A percentile compares a stretch with the other conserved stretches of the same genome.
Conservation (phyloP, 2,113 vertebrate species). For the Hemicordylus capensis region DNA sequence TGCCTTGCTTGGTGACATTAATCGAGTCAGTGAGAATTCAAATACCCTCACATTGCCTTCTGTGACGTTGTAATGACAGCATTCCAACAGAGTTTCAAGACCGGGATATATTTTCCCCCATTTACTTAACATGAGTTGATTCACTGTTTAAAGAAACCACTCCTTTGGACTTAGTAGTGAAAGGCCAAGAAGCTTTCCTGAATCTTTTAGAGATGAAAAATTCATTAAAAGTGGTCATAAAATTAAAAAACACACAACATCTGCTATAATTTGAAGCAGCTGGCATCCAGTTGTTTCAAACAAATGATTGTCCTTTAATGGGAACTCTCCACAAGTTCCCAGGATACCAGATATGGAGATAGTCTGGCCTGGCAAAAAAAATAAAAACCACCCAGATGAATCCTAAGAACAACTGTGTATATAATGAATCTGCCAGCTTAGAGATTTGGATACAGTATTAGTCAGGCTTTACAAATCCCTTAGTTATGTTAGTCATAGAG, state of each 20-base stretch:
- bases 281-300: constrained; percentile 51
- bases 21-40: constrained; percentile 41
- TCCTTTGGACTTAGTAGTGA: constrained; percentile 30
- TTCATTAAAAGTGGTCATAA: neutral
- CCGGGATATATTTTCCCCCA: constrained; percentile 36
- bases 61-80: constrained; percentile 44
- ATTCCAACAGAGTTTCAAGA: constrained; percentile 35
- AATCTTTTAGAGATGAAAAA: constrained; percentile 29
- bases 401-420: constrained; percentile 40
- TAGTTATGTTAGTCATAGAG: constrained; percentile 28
- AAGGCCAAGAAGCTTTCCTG: neutral
- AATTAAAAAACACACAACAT: constrained; percentile 48
- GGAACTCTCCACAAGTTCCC: constrained; percentile 39
- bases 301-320: constrained; percentile 53
- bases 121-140: constrained; percentile 48
- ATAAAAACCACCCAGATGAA: constrained; percentile 28
- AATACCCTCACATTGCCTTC: constrained; percentile 50
- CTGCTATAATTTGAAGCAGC: constrained; percentile 38
- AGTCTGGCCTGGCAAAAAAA: constrained; percentile 50
- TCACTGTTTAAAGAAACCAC: constrained; percentile 48
- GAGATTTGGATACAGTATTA: neutral
- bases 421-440: constrained; percentile 14
- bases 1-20: constrained; percentile 54
- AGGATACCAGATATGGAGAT: constrained; percentile 34
- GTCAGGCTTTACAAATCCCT: constrained; percentile 30